Conservation (phyloP, 2,888 invertebrate species). For the Eristalis arbustorum region DNA sequence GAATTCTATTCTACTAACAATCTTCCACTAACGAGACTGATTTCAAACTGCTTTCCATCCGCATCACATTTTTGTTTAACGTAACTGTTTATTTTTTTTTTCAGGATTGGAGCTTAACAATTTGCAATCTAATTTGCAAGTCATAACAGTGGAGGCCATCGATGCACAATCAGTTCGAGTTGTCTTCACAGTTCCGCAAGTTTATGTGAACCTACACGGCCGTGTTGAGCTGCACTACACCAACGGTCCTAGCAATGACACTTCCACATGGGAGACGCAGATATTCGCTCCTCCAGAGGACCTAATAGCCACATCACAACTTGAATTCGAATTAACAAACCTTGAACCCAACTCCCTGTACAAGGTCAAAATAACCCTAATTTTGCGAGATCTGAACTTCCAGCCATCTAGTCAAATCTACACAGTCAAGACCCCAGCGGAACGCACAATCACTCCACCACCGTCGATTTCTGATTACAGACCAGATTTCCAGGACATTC, state of each 20-base stretch:
- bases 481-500: conserved; percentile 79
- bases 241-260: conserved; percentile 86
- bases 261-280: conserved; percentile 90
- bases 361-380: conserved; percentile 90
- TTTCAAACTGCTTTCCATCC: too few relatives aligned
- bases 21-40: background rate
- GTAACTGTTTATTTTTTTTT: background rate
- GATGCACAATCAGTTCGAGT: conserved; percentile 90
- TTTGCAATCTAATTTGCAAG: conserved; percentile 80
- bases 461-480: conserved; percentile 77
- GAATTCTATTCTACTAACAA: background rate
- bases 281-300: conserved; percentile 93
- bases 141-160: conserved; percentile 86
- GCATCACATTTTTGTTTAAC: background rate
- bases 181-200: conserved; percentile 89
- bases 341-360: conserved; percentile 90
- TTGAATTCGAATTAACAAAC: conserved; percentile 90
- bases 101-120: conserved; percentile 69
- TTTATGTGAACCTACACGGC: conserved; percentile 92
- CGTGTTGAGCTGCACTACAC: conserved; percentile 93
- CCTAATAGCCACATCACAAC: conserved; percentile 90
- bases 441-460: conserved; percentile 80
- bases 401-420: conserved; percentile 89
- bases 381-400: conserved; percentile 88
- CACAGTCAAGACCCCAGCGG: conserved; percentile 86